Base-by-base conservation (phyloP, 2,888 invertebrate genomes). In the Andricus curvator region DNA sequence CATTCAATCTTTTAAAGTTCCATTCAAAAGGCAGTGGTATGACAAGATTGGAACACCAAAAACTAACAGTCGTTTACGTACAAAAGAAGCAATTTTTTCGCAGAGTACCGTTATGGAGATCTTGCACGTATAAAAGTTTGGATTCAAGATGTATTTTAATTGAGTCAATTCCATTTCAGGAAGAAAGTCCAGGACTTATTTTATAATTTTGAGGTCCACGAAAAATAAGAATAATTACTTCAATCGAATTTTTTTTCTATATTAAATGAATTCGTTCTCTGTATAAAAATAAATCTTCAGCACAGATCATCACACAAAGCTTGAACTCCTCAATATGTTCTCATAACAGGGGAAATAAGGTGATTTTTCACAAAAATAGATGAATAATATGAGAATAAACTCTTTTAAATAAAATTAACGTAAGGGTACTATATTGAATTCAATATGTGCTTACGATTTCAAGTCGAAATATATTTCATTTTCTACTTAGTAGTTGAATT, bases 11-110 rank as follows among this genome's bases (percentile, higher is more conserved):
- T 20, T 74, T 33, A 1, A 48, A 29, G 48, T 51, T 74, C 9
- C 51, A 74, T 74, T 74, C 29, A 17, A 74, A 56, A 56, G 51
- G 20, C 33, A 70, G 51, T 51, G 17, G 70, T 29, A 56, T 51
- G 33, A 56, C 56, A 48, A 29, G 70, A 74, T 56, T 74, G 70
- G n/a, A 56, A 56, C 70, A 56, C 51, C 51, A 51, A 56, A 74
- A 74, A 33, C 51, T 74, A 51, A 74, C 29, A 62, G 62, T 22
- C 62, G 48, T 51, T 74, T 74, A 51, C 70, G 56, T 56, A 33
- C 56, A 74, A 51, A 74, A 70, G 33, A 20, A 33, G n/a, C 13
- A n/a, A 17, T 29, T 25, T 22, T 67, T 68, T 74, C 9, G 17
- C 11, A 56, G 29, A 29, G 25, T 13, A 29, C 62, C 62, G 25